A percentile compares a stretch with the other conserved stretches of the same genome.
Conservation (phyloP, 1,140 invertebrate genomes). For the Drosophila leontia region DNA sequence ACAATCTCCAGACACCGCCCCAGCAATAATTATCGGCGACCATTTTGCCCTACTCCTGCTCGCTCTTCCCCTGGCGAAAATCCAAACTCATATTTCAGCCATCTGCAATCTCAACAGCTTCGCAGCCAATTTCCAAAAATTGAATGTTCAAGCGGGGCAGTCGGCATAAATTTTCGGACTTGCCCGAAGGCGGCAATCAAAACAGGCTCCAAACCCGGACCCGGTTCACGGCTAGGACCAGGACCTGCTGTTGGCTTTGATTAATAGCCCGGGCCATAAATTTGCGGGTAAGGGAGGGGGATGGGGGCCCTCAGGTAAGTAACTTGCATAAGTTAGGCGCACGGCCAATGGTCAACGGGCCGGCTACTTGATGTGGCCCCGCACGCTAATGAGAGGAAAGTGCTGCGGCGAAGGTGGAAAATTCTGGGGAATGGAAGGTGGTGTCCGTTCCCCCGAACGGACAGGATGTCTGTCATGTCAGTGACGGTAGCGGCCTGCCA, state of each 20-base stretch:
- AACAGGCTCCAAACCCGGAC: conserved; percentile 23
- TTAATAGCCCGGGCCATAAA: conserved; percentile 60
- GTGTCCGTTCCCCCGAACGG: conserved; percentile 2
- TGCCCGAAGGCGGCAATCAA: conserved; percentile 25
- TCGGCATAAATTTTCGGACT: conserved; percentile 37
- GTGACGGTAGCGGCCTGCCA: conserved; percentile 31
- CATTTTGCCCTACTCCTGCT: neutral
- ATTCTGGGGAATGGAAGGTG: neutral
- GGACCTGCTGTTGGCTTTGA: conserved; percentile 50
- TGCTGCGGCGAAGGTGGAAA: conserved; percentile 11
- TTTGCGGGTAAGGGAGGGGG: neutral
- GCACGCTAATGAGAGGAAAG: conserved; percentile 52
- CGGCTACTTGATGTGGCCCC: conserved; percentile 43
- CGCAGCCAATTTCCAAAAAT: conserved; percentile 51
- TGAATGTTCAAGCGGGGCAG: conserved; percentile 39
- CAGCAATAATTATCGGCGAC: conserved; percentile 32
- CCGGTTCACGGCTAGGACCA: neutral
- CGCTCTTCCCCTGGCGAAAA: neutral
- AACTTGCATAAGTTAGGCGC: conserved; percentile 55
- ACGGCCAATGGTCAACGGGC: conserved; percentile 41
- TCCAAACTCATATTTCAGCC: conserved; percentile 40
- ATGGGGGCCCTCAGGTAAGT: conserved; percentile 37
- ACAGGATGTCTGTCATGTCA: conserved; percentile 44
- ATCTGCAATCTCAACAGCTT: conserved; percentile 50
- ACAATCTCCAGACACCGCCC: neutral